Evolutionary conservation across 2,797 vertebrate species (phyloP), one percentile per base, ranked within the genome.

Genomic region (Scyliorhinus canicula): DNA sequence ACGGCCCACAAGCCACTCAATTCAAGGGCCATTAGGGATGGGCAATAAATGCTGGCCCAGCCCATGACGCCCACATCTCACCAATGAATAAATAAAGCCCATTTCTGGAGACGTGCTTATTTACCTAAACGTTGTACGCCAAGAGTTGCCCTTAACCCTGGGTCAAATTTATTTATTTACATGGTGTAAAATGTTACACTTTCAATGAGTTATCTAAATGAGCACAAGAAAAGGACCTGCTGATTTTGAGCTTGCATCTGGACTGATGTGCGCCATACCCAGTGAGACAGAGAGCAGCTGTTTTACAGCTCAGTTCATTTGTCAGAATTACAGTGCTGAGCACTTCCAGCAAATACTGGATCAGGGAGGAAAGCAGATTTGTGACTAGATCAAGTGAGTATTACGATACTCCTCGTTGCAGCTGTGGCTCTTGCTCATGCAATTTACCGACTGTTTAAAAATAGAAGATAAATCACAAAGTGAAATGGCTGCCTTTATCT

Each of bases 391-490:
- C 31, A 85, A 6, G 14, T 57, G 85, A 55, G 85, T 88, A 57
- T 57, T 88, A 88, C 7, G 35, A 35, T 31, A 31, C 28, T 44
- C n/a, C 19, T 91, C n/a, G 4, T 3, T 50, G n/a, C 57, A 63
- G 88, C 40, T 26, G 88, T 65, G 88, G 2, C 88, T 19, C 40
- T 57, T 26, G n/a, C 44, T 91, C 3, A n/a, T 63, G 21, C 16
- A 91, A 63, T 91, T 65, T 65, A 91, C 60, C 65, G 16, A 11
- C 57, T 9, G 8, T 91, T 60, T 91, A 91, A 91, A 63, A 65
- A 44, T 44, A 44, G 88, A 91, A 91, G 44, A 44, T 91, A n/a
- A 65, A 63, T 91, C 88, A 91, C 88, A 60, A 90, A 44, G 57
- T 63, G 88, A 91, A 65, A 91, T 63, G 57, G 60, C 57, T 40